Conservation (phyloP, 2,888 invertebrate genomes). For the Uloborus plumipes region DNA sequence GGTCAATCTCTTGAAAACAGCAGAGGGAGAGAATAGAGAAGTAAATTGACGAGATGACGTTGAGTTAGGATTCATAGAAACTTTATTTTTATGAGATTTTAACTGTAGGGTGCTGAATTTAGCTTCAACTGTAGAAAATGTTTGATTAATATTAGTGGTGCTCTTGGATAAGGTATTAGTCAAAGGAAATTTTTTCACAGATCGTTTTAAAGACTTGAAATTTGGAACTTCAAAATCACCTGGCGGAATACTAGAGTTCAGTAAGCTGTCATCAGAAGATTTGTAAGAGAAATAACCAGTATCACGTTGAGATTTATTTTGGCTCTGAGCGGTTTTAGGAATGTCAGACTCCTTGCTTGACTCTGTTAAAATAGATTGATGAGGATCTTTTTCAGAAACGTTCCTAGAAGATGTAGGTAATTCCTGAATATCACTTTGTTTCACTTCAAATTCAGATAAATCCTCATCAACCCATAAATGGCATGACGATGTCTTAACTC, state of each 20-base stretch:
- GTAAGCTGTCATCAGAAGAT: conserved; percentile 65
- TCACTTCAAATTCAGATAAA: neutral
- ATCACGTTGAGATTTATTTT: conserved; percentile 48
- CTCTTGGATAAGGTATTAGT: conserved; percentile 56
- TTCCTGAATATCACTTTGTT: neutral
- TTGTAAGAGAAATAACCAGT: conserved; percentile 66
- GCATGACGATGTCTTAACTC: conserved; percentile 8
- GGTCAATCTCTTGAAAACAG: conserved; percentile 65
- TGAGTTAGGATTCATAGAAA: neutral
- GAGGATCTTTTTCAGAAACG: too few relatives aligned
- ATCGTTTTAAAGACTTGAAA: conserved; percentile 52
- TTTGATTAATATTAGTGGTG: conserved; percentile 62
- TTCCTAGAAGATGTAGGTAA: too few relatives aligned
- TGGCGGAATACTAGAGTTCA: conserved; percentile 24
- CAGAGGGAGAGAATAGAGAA: conserved; percentile 65
- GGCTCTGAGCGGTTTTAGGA: neutral
- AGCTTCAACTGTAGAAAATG: conserved; percentile 30
- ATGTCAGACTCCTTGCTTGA: too few relatives aligned
- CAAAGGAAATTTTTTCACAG: conserved; percentile 42
- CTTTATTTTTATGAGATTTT: conserved; percentile 34
- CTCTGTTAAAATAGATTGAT: too few relatives aligned
- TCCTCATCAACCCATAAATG: conserved; percentile 11
- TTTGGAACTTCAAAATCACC: conserved; percentile 45
- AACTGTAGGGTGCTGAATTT: conserved; percentile 54
- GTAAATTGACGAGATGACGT: conserved; percentile 51